Conservation (phyloP, 2,797 vertebrate genomes). For the Crypturellus tataupa region DNA sequence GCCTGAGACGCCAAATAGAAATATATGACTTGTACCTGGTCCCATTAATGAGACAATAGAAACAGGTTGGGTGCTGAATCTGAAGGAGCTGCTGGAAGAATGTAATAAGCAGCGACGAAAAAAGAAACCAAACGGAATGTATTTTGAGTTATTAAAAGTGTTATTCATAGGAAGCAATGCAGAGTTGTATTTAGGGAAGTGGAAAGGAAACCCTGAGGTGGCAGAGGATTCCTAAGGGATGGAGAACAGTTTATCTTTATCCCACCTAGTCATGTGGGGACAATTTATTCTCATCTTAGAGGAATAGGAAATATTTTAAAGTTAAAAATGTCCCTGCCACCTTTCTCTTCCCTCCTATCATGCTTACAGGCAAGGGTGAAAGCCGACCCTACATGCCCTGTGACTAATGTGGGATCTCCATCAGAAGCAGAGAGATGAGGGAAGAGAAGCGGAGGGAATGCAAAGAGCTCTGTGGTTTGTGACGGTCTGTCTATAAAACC, state of each 20-base stretch:
- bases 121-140: background rate
- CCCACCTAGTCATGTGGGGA: slow-evolving; percentile 38
- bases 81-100: background rate
- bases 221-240: slow-evolving; percentile 32
- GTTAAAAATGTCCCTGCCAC: slow-evolving; percentile 70
- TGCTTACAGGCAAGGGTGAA: slow-evolving; percentile 73
- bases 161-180: background rate
- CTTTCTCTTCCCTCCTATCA: slow-evolving; percentile 40
- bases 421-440: slow-evolving; percentile 58
- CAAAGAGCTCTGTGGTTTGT: slow-evolving; percentile 56
- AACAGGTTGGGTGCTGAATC: background rate
- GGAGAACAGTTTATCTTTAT: slow-evolving; percentile 36
- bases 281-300: slow-evolving; percentile 74
- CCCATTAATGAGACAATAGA: slow-evolving; percentile 20
- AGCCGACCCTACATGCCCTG: slow-evolving; percentile 18
- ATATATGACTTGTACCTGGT: slow-evolving; percentile 16
- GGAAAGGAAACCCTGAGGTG: slow-evolving; percentile 35
- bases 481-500: slow-evolving; percentile 55
- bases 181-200: slow-evolving; percentile 26
- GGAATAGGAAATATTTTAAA: slow-evolving; percentile 70
- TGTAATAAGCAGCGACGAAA: background rate
- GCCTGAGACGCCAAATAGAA: slow-evolving; percentile 51
- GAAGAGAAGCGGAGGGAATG: slow-evolving; percentile 8
- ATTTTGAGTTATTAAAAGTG: slow-evolving; percentile 31
- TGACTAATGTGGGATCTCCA: slow-evolving; percentile 50